Conservation (phyloP, 2,888 invertebrate species). For the Horisme vitalbata region DNA sequence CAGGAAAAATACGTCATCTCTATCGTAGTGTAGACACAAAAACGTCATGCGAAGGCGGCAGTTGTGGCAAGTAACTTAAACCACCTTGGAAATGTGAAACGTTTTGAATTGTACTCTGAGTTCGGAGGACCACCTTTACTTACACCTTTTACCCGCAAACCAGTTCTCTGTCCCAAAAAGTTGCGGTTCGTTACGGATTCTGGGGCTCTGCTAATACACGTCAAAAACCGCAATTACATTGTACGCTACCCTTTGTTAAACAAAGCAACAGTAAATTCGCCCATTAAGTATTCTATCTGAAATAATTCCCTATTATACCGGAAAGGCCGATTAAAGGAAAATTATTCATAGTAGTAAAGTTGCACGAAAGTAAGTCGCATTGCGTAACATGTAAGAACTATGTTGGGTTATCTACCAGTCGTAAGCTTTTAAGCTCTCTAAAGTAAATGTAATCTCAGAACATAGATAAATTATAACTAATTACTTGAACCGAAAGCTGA, state of each 20-base stretch:
- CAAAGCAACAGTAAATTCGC: slow-evolving; percentile 21
- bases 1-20: too few relatives aligned
- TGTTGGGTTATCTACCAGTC: too few relatives aligned
- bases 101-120: slow-evolving; percentile 11
- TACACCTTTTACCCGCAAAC: slow-evolving; percentile 35
- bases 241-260: slow-evolving; percentile 17
- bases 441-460: too few relatives aligned
- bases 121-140: slow-evolving; percentile 25
- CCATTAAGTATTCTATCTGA: slow-evolving; percentile 18
- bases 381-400: too few relatives aligned
- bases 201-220: slow-evolving; percentile 31
- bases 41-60: too few relatives aligned
- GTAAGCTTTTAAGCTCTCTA: too few relatives aligned
- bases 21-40: too few relatives aligned
- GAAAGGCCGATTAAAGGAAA: slow-evolving; percentile 6
- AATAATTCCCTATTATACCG: slow-evolving; percentile 15
- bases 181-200: slow-evolving; percentile 42
- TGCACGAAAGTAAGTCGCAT: slow-evolving; percentile 2
- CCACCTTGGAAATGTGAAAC: slow-evolving; percentile 2
- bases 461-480: too few relatives aligned
- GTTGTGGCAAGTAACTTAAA: too few relatives aligned
- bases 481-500: too few relatives aligned
- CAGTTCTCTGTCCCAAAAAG: slow-evolving; percentile 36
- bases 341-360: slow-evolving; percentile 9
- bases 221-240: slow-evolving; percentile 42